Evolutionary conservation across 64 coral and sea anemone species (phyloP).

Genomic region (Stylophora pistillata): DNA sequence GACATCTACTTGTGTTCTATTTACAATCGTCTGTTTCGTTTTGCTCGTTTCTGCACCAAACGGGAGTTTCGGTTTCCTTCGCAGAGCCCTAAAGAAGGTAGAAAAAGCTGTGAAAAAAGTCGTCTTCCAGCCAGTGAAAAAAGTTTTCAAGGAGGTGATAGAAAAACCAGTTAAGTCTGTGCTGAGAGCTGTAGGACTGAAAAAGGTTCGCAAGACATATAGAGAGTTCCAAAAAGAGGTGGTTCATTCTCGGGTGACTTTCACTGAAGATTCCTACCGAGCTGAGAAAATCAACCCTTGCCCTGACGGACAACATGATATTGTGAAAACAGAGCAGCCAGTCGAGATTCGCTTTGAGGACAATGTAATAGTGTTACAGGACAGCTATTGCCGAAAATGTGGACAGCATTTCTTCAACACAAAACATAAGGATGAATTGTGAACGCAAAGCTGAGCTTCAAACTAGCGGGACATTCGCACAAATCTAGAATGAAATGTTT

Average conservation of each 20-base stretch:
- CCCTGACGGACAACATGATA: slow-evolving; percentile 67
- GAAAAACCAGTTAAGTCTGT: slow-evolving; percentile 59
- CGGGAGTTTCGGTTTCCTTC: slow-evolving; percentile 15
- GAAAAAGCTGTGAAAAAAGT: slow-evolving; percentile 29
- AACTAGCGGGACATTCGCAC: too few relatives aligned
- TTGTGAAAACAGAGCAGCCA: slow-evolving; percentile 69
- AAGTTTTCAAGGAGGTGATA: slow-evolving; percentile 55
- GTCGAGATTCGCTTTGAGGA: slow-evolving; percentile 70
- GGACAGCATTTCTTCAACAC: slow-evolving; percentile 61
- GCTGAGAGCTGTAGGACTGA: slow-evolving; percentile 49
- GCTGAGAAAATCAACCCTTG: slow-evolving; percentile 68
- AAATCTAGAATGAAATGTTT: too few relatives aligned
- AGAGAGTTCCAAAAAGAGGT: slow-evolving; percentile 54
- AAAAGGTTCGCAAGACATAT: slow-evolving; percentile 66
- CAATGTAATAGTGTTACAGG: slow-evolving; percentile 52
- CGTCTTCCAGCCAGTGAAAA: slow-evolving; percentile 47
- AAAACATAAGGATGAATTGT: slow-evolving; percentile 53
- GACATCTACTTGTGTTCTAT: neutral
- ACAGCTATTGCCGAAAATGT: slow-evolving; percentile 80
- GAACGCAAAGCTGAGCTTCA: neutral
- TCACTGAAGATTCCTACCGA: slow-evolving; percentile 61
- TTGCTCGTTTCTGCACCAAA: neutral
- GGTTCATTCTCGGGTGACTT: slow-evolving; percentile 54
- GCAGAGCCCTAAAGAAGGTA: neutral
- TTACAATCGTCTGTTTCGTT: neutral